Evolutionary conservation across 2,797 vertebrate genomes (phyloP), one percentile per base, ranked within the genome.

Genomic region (Podargus strigoides): DNA sequence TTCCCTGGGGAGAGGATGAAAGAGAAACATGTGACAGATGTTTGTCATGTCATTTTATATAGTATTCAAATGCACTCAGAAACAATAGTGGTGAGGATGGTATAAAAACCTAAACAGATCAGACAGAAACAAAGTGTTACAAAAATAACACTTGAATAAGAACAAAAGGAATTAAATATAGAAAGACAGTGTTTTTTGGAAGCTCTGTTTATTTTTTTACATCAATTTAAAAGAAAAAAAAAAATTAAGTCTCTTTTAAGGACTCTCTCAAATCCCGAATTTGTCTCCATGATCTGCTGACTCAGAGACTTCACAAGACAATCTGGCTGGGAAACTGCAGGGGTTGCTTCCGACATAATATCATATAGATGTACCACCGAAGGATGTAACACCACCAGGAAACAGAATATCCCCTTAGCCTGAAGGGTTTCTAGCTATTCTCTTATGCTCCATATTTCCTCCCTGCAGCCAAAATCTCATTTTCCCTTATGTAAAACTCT

Each of bases 281-380:
- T 92, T 79, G 76, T 78, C 83, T 95, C 70, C 87, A 81, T 87
- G 93, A 96, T 92, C 76, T 96, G 95, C 94, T 97, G 95, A 96
- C 87, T 94, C 91, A 88, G 94, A 92, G 44, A 88, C 82, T 95
- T 96, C 94, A 93, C 79, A 93, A 78, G 89, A 90, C 79, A 63
- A 50, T 88, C 66, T 49, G 89, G 73, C 91, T 92, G 85, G 34
- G 85, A 92, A 94, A 86, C 94, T 69, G 89, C 94, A 94, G 94
- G 94, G 73, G 87, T 88, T 96, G 85, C 79, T 96, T 96, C 96
- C 14, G 9, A 95, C 76, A 88, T 75, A 86, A 92, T 73, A 81
- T 0, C 76, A 89, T 69, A 94, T 73, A 93, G 89, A 93, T 93
- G 89, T 83, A 89, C 52, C 79, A 56, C 87, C 67, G 76, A 93